Base-by-base conservation (phyloP, 2,888 invertebrate species). In the Cancer borealis region DNA sequence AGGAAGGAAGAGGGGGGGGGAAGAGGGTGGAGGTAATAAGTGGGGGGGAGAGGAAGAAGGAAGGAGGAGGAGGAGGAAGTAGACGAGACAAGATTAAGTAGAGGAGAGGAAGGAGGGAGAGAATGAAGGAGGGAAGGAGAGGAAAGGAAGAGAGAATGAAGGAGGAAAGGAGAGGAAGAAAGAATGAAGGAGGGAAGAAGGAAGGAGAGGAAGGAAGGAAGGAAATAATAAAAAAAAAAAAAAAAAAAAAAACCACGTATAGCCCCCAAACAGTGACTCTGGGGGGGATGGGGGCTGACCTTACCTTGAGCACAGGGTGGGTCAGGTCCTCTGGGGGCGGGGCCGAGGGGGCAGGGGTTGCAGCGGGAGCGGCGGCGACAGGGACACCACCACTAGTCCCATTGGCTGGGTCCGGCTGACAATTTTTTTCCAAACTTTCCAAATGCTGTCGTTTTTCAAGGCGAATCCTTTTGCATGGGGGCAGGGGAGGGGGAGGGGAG, bases 251-350 rank as follows among this genome's bases (percentile, higher is more conserved):
- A n/a, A 66, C 4, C 21, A 66, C 17, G n/a, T n/a, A n/a, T n/a
- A n/a, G n/a, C n/a, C n/a, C n/a, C n/a, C n/a, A n/a, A n/a, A n/a
- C n/a, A n/a, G n/a, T n/a, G n/a, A n/a, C n/a, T 39, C 39, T 39
- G 39, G 49, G 49, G 8, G 49, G 49, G 49, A 10, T 49, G 49
- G 49, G 49, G 49, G 49, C 6, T 49, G 49, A 14, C 12, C 45
- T 92, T 49, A 94, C 94, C 94, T 94, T 94, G 90, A 84, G 94
- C 87, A 94, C 92, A 87, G 94, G 92, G 84, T 89, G 92, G 45
- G 30, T 66, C 84, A 84, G 10, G 26, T 94, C 94, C 46, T 94
- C 94, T 54, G 92, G 79, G 49, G 92, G 92, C 60, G 90, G 60
- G 66, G 88, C 66, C 60, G 92, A 47, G 90, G 88, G 60, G 66